Conservation (phyloP, 2,113 vertebrate genomes). For the Blennius ocellaris region DNA sequence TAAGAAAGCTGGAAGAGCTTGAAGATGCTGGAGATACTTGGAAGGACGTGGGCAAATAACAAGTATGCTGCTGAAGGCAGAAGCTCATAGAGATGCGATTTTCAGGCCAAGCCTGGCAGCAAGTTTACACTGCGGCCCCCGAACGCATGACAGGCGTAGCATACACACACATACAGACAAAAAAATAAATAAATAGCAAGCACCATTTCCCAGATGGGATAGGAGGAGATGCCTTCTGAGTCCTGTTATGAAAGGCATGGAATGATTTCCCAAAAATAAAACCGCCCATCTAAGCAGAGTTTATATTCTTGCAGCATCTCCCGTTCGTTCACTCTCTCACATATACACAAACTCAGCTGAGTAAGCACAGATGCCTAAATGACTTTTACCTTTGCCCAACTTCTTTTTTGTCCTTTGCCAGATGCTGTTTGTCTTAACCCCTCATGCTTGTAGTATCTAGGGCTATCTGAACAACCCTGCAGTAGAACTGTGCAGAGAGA, state of each 20-base stretch:
- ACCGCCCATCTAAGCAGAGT: constrained; percentile 62
- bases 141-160: constrained; percentile 65
- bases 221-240: constrained; percentile 61
- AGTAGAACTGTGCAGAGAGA: constrained; percentile 47
- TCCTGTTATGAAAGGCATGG: constrained; percentile 59
- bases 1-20: constrained; percentile 55
- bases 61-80: constrained; percentile 47
- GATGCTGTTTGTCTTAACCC: constrained; percentile 70
- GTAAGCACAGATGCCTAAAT: constrained; percentile 70
- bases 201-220: constrained; percentile 57
- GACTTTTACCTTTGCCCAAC: constrained; percentile 74
- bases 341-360: constrained; percentile 65
- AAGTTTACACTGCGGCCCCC: constrained; percentile 52
- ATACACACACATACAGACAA: constrained; percentile 14
- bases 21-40: constrained; percentile 52
- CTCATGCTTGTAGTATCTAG: constrained; percentile 35
- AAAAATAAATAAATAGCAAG: no score
- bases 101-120: constrained; percentile 66
- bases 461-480: constrained; percentile 58
- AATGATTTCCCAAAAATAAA: constrained; percentile 71
- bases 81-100: constrained; percentile 56
- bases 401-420: constrained; percentile 33
- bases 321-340: constrained; percentile 18
- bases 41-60: constrained; percentile 47
- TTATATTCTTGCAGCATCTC: constrained; percentile 60